Evolutionary conservation across 2,797 vertebrate genomes (phyloP).

Genomic region (Pseudochirops corinnae): DNA sequence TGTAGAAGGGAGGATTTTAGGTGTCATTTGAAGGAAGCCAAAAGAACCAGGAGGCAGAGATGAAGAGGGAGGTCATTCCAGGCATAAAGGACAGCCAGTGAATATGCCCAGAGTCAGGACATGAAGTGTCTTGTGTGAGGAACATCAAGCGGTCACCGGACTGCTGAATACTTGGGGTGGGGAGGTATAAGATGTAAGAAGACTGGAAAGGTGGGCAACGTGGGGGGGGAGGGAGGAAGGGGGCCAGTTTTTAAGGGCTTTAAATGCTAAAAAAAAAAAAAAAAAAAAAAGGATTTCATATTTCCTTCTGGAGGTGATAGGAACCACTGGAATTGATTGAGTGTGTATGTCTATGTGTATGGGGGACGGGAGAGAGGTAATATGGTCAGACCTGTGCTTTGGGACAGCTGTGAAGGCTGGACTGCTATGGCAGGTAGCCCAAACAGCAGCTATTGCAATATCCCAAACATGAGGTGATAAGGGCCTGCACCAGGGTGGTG

Average conservation of each 20-base stretch:
- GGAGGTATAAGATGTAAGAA: background rate
- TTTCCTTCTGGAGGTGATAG: background rate
- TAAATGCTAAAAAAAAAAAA: background rate
- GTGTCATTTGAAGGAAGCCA: too few species aligned
- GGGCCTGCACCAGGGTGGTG: background rate
- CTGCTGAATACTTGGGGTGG: background rate
- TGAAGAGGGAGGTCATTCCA: background rate
- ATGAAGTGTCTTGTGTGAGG: background rate
- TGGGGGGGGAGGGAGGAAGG: accelerated
- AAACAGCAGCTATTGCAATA: background rate
- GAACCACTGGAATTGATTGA: background rate
- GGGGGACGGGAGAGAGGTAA: background rate
- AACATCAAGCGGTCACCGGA: background rate
- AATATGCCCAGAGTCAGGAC: background rate
- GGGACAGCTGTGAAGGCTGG: background rate
- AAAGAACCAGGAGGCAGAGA: background rate
- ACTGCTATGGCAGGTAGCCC: background rate
- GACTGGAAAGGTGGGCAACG: background rate
- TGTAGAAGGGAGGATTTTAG: background rate
- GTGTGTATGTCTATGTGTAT: background rate
- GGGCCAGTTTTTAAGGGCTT: background rate
- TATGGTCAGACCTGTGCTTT: background rate
- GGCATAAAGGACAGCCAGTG: background rate
- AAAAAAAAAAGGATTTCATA: background rate
- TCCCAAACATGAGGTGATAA: background rate